These are phyloP conservation scores for Hofmannophila pseudospretella DNA, from an alignment of 2,888 invertebrate species.

Conservation along the genomic window DNA sequence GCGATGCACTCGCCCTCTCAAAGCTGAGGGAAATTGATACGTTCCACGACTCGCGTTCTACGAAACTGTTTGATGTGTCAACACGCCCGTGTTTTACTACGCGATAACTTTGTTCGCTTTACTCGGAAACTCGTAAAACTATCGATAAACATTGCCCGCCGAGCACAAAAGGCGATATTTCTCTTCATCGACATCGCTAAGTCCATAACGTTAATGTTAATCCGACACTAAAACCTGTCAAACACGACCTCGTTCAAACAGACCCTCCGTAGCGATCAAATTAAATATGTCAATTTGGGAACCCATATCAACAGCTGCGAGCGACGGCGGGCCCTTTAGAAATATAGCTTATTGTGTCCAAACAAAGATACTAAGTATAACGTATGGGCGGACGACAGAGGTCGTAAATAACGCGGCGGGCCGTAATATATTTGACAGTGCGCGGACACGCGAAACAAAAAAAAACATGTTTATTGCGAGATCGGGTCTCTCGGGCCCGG, in stretches of 20 bases:
- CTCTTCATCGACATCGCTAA: conserved; percentile 60
- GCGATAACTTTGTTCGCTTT: conserved; percentile 18
- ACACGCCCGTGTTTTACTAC: conserved; percentile 24
- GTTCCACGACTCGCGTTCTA: conserved; percentile 35
- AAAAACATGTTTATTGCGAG: conserved; percentile 77
- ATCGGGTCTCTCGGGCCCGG: conserved; percentile 43
- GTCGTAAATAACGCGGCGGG: conserved; percentile 76
- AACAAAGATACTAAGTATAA: conserved; percentile 79
- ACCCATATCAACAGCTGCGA: conserved; percentile 78
- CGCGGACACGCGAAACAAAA: conserved; percentile 74
- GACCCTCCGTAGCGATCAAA: conserved; percentile 75
- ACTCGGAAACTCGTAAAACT: conserved; percentile 31
- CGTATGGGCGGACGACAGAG: conserved; percentile 76
- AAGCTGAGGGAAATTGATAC: conserved; percentile 60
- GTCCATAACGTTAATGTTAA: conserved; percentile 68
- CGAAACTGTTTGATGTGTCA: conserved; percentile 63
- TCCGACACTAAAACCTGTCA: conserved; percentile 77
- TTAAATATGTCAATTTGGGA: conserved; percentile 78
- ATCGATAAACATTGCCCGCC: conserved; percentile 30
- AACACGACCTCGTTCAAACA: conserved; percentile 53
- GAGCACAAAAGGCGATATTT: conserved; percentile 35
- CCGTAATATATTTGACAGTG: conserved; percentile 78
- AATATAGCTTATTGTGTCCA: conserved; percentile 79
- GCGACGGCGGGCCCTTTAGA: conserved; percentile 75
- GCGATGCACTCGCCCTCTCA: conserved; percentile 52